Conservation (phyloP, 35 echinoderm and acorn worm species). For the Amphiura filiformis region DNA sequence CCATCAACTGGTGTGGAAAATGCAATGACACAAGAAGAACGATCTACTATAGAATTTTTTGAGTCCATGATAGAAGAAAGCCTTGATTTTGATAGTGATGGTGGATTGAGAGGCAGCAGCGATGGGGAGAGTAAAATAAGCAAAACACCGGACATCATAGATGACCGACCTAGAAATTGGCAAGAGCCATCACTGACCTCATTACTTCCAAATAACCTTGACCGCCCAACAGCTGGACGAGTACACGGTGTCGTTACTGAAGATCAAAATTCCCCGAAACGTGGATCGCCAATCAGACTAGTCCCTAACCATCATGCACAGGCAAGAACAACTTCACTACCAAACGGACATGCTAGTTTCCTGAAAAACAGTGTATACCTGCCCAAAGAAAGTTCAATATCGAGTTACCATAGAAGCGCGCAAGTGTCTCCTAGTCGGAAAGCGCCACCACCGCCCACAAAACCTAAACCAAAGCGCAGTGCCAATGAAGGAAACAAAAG, state of each 20-base stretch:
- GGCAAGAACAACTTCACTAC: not conserved
- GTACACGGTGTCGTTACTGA: not conserved
- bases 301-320: not conserved
- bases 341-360: not conserved
- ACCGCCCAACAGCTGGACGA: not conserved
- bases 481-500: not conserved
- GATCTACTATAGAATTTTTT: conserved; percentile 71
- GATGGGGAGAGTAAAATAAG: not conserved
- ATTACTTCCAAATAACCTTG: not conserved
- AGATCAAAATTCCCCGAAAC: not conserved
- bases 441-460: not conserved
- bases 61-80: conserved; percentile 87
- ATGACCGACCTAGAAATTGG: not conserved
- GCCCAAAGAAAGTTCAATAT: not conserved
- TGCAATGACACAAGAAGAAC: conserved; percentile 37
- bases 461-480: not conserved
- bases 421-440: not conserved
- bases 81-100: conserved; percentile 61
- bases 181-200: not conserved
- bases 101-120: conserved; percentile 20
- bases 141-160: not conserved
- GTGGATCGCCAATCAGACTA: not conserved
- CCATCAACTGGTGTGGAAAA: not conserved
- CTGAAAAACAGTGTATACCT: not conserved
- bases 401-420: not conserved